These are phyloP conservation scores for Poicephalus gulielmi DNA, from an alignment of 2,113 vertebrate genomes.

Conservation along the genomic window DNA sequence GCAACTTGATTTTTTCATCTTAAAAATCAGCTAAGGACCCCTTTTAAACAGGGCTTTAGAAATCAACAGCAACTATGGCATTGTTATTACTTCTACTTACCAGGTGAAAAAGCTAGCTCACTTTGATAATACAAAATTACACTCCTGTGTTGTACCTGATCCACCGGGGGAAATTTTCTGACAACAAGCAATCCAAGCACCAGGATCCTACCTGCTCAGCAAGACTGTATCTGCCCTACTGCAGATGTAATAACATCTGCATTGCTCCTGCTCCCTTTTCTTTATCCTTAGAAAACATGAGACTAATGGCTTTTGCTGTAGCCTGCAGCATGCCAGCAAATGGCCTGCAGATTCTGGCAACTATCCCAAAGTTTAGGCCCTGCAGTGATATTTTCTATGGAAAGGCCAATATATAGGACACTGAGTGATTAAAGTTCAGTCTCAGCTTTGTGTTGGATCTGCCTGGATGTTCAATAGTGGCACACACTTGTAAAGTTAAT, in stretches of 20 bases:
- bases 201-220: not conserved
- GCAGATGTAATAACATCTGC: conserved; percentile 42
- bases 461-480: not conserved
- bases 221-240: not conserved
- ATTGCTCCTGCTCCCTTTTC: not conserved
- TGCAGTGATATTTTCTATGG: not conserved
- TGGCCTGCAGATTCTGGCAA: not conserved
- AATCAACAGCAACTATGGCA: not conserved
- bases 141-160: not conserved
- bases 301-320: not conserved
- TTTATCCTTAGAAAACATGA: not conserved
- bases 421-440: not conserved
- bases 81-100: not conserved
- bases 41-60: not conserved
- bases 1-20: not conserved
- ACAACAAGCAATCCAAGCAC: not conserved
- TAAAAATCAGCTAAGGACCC: not conserved
- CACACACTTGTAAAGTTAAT: not conserved
- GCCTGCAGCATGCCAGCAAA: not conserved
- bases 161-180: not conserved
- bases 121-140: not conserved
- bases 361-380: not conserved
- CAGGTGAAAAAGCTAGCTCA: not conserved
- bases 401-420: not conserved
- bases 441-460: not conserved